Conservation (phyloP, 1,140 invertebrate genomes). For the Heliconius melpomene region DNA sequence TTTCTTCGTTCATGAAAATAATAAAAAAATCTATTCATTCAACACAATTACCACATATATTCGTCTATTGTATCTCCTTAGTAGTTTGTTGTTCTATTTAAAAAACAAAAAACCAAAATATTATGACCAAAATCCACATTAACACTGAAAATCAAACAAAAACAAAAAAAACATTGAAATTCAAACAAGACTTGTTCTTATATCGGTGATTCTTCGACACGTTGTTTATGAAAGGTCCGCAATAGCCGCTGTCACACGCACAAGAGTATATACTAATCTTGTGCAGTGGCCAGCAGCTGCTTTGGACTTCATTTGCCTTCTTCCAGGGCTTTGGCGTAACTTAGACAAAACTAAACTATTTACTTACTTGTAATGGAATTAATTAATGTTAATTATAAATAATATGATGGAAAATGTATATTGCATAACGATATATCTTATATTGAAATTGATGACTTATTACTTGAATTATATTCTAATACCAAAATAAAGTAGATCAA, state of each 20-base stretch:
- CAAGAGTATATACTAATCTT: slow-evolving; percentile 97
- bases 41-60: too few species aligned
- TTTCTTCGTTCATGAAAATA: too few species aligned
- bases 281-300: slow-evolving; percentile 97
- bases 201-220: slow-evolving; percentile 37
- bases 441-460: neutral
- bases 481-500: neutral
- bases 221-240: slow-evolving; percentile 84
- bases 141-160: neutral
- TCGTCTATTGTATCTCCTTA: too few species aligned
- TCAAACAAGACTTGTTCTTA: neutral
- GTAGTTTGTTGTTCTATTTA: too few species aligned
- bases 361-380: neutral
- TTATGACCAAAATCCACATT: neutral
- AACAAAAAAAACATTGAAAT: neutral
- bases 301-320: slow-evolving; percentile 84
- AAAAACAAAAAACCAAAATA: neutral
- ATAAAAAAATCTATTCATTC: too few species aligned
- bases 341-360: neutral
- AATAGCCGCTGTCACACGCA: slow-evolving; percentile 98
- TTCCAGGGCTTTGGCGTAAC: slow-evolving; percentile 3
- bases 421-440: too few species aligned
- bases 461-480: neutral
- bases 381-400: neutral
- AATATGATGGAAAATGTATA: neutral